Evolutionary conservation across 2,888 invertebrate species (phyloP).

Genomic region (Nomada lathburiana): DNA sequence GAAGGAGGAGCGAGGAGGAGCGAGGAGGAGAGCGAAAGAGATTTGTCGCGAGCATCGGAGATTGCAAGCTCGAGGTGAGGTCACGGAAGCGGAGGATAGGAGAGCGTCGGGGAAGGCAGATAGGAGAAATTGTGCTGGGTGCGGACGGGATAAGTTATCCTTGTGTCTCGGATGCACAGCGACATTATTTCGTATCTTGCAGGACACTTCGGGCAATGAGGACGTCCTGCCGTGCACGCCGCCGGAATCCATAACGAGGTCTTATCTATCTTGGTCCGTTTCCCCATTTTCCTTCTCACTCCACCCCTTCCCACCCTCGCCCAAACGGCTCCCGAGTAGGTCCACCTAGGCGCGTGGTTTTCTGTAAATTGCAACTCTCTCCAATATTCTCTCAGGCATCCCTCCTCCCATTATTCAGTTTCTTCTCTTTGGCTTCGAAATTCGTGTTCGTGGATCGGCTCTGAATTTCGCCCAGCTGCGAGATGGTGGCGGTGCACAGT

Average conservation of each 20-base stretch:
- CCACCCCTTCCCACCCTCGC: not conserved
- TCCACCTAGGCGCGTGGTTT: conserved; percentile 38
- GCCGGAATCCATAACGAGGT: conserved; percentile 78
- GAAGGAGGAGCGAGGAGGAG: no score
- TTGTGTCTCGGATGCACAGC: conserved; percentile 73
- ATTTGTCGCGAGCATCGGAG: conserved; percentile 65
- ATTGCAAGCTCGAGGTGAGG: conserved; percentile 65
- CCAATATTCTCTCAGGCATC: not conserved
- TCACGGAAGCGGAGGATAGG: conserved; percentile 65
- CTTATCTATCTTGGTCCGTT: conserved; percentile 78
- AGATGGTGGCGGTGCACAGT: not conserved
- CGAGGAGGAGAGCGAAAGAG: conserved; percentile 28
- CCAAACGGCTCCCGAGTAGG: not conserved
- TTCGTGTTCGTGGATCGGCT: not conserved
- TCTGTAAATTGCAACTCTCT: conserved; percentile 35
- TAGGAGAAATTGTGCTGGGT: conserved; percentile 70
- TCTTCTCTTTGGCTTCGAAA: conserved; percentile 12
- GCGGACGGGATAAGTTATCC: conserved; percentile 80
- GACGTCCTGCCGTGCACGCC: conserved; percentile 77
- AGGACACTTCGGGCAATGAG: conserved; percentile 80
- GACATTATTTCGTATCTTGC: conserved; percentile 79
- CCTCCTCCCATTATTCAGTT: not conserved
- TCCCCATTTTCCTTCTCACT: conserved; percentile 25
- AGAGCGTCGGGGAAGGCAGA: conserved; percentile 53
- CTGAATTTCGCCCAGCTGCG: not conserved